Evolutionary conservation across 2,797 vertebrate species (phyloP).

Genomic region (Gymnothorax javanicus): DNA sequence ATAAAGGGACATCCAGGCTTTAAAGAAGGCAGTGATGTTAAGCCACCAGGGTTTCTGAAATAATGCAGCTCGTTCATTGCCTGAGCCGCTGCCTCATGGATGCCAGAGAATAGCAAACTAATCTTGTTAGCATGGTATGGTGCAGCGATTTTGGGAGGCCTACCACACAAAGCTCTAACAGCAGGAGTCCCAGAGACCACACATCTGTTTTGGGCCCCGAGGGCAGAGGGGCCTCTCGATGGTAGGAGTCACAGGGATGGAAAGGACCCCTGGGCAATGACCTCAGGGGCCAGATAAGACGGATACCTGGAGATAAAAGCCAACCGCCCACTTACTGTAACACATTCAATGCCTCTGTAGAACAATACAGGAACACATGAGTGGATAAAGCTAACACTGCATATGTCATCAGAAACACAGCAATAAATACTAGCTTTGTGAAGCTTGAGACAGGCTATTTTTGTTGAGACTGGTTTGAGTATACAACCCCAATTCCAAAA

Average conservation of each 20-base stretch:
- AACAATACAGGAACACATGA: not conserved
- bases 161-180: conserved; percentile 95
- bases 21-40: not conserved
- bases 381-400: not conserved
- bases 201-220: conserved; percentile 95
- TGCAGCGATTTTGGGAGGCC: conserved; percentile 53
- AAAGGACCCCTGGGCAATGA: conserved; percentile 88
- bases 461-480: no score
- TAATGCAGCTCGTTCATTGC: not conserved
- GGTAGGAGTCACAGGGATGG: conserved; percentile 77
- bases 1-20: not conserved
- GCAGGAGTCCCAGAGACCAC: conserved; percentile 93
- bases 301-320: conserved; percentile 77
- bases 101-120: not conserved
- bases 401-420: no score
- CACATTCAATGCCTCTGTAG: not conserved
- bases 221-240: conserved; percentile 77
- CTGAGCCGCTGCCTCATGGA: not conserved
- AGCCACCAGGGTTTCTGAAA: not conserved
- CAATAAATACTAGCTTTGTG: no score
- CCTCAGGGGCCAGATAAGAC: conserved; percentile 94
- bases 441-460: no score
- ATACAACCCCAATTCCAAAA: no score
- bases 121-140: not conserved
- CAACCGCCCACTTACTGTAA: not conserved